Evolutionary conservation across 2,797 vertebrate species (phyloP), one percentile per base, ranked within the genome.

Genomic region (Hoplostethus mediterraneus): DNA sequence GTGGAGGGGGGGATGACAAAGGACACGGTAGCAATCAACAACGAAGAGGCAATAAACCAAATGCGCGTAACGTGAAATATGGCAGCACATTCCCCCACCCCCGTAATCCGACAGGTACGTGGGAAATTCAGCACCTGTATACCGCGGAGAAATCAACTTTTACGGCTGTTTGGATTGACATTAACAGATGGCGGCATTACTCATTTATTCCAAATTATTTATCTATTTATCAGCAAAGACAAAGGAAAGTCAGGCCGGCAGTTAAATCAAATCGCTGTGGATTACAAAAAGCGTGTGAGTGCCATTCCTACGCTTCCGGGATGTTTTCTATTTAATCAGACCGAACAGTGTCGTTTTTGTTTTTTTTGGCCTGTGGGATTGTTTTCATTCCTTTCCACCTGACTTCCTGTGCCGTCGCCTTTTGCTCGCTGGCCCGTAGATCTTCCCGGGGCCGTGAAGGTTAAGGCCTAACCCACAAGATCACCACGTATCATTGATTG

Each of bases 201-300:
- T 85, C 69, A 70, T 84, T 85, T 67, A 80, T 82, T 77, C 61
- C 66, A 44, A 58, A 73, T 79, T 65, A 66, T 84, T 79, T 77
- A 77, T 87, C 66, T 81, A 73, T 88, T 84, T 78, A 79, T 52
- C 64, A n/a, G 65, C 85, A 92, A 91, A 92, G 87, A 82, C 89
- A 80, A 89, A 82, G 57, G 40, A 87, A 91, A 89, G 87, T 91
- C 87, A 87, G 71, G 48, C 56, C 12, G 48, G 67, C 66, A 71
- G 55, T 71, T 76, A 79, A 58, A 77, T 52, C 30, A 69, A 81
- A 63, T 38, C 61, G 59, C 55, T 67, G 30, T 64, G 36, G 77
- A 79, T 75, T 62, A 74, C 55, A 78, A 65, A 56, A 52, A 16
- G 42, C 58, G 44, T 21, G 6, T 59, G 25, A 67, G 70, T 42